These are phyloP conservation scores for Burhinus bistriatus DNA, from an alignment of 2,113 vertebrate genomes.

Conservation along the genomic window DNA sequence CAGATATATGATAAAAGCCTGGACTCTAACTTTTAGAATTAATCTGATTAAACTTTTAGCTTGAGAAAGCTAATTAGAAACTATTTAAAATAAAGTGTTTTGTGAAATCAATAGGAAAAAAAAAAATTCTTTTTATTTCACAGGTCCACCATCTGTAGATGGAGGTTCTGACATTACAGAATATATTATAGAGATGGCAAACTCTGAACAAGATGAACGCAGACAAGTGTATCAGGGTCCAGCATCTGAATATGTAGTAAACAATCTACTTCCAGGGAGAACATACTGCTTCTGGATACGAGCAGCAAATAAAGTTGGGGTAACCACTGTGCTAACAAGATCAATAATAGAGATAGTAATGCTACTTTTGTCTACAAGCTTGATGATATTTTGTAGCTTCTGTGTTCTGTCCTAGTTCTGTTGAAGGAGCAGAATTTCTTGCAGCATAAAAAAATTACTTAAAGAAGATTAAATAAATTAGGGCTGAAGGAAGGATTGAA, in stretches of 20 bases:
- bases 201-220: conserved; percentile 26
- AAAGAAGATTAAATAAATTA: not conserved
- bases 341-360: too few relatives aligned
- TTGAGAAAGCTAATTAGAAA: not conserved
- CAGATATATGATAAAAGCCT: not conserved
- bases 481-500: not conserved
- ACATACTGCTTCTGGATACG: conserved; percentile 74
- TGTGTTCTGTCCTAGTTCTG: not conserved
- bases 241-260: conserved; percentile 53
- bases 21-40: not conserved
- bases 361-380: not conserved
- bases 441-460: not conserved
- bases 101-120: not conserved
- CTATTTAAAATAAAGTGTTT: not conserved
- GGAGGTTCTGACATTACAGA: conserved; percentile 67
- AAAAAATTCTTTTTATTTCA: not conserved
- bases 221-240: conserved; percentile 64
- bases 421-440: not conserved
- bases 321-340: not conserved
- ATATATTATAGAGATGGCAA: conserved; percentile 69
- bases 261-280: conserved; percentile 71
- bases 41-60: not conserved
- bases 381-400: not conserved
- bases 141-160: conserved; percentile 65
- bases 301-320: conserved; percentile 72